A percentile compares a stretch with the other conserved stretches of the same genome.
Evolutionary conservation across 2,888 invertebrate species (phyloP).

Genomic region (Stenoptilia bipunctidactyla): DNA sequence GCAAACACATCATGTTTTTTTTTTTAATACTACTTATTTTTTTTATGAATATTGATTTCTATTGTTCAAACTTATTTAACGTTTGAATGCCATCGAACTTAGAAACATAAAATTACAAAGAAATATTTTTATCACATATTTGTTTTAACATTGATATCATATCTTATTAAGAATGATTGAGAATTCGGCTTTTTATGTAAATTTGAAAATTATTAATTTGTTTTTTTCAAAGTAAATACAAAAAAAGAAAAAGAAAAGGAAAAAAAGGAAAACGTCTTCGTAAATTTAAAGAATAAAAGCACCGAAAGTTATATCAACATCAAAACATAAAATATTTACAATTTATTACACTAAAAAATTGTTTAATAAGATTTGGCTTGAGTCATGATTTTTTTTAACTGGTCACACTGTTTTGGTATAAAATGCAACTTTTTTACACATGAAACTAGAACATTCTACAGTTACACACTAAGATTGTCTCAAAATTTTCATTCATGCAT

Average conservation of each 20-base stretch:
- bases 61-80: not conserved
- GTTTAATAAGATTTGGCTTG: conserved; percentile 33
- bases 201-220: not conserved
- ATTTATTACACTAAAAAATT: conserved; percentile 16
- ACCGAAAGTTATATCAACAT: conserved; percentile 13
- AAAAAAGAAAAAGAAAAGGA: conserved; percentile 1
- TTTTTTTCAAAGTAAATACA: not conserved
- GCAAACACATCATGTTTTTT: not conserved
- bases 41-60: not conserved
- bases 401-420: conserved; percentile 56
- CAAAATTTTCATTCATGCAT: no score
- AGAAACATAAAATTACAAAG: conserved; percentile 3
- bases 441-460: no score
- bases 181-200: not conserved
- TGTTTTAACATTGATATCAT: not conserved
- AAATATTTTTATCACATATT: conserved; percentile 11
- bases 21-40: no score
- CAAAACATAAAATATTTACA: conserved; percentile 17
- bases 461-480: no score
- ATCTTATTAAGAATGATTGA: not conserved
- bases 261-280: no score
- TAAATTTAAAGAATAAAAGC: no score
- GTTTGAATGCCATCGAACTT: not conserved
- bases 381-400: conserved; percentile 27
- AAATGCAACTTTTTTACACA: not conserved